These are phyloP conservation scores for Steinernema feltiae DNA, from an alignment of 1,140 invertebrate genomes.

Conservation along the genomic window DNA sequence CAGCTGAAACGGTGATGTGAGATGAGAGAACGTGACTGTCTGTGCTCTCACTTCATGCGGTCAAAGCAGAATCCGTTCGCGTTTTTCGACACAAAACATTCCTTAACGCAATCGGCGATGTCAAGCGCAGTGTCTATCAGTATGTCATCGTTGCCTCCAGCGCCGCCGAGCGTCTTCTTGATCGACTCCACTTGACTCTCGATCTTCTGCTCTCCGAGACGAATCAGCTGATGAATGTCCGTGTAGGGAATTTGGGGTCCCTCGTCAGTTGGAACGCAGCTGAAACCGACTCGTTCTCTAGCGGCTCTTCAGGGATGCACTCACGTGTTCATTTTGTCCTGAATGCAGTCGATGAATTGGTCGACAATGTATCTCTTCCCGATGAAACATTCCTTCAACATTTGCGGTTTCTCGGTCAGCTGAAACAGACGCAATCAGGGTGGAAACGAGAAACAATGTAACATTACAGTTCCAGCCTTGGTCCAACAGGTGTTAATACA, in stretches of 20 bases:
- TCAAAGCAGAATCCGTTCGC: slow-evolving; percentile 34
- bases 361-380: slow-evolving; percentile 22
- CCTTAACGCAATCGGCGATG: slow-evolving; percentile 30
- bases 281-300: not conserved
- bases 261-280: slow-evolving; percentile 14
- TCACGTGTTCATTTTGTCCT: slow-evolving; percentile 23
- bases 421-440: not conserved
- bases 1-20: not conserved
- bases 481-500: slow-evolving; percentile 33
- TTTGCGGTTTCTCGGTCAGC: not conserved
- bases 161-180: not conserved
- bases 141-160: not conserved
- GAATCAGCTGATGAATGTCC: slow-evolving; percentile 16
- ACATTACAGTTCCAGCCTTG: slow-evolving; percentile 14
- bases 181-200: not conserved
- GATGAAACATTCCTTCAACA: slow-evolving; percentile 18
- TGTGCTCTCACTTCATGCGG: slow-evolving; percentile 9
- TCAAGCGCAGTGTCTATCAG: slow-evolving; percentile 28
- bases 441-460: not conserved
- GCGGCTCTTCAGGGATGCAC: not conserved
- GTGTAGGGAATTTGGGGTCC: slow-evolving; percentile 33
- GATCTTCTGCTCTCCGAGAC: slow-evolving; percentile 11
- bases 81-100: slow-evolving; percentile 34
- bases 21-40: not conserved
- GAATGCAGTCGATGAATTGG: slow-evolving; percentile 21